phyloP scores from a whole-genome alignment of 2,797 vertebrate species.

The Darevskia mixta region DNA sequence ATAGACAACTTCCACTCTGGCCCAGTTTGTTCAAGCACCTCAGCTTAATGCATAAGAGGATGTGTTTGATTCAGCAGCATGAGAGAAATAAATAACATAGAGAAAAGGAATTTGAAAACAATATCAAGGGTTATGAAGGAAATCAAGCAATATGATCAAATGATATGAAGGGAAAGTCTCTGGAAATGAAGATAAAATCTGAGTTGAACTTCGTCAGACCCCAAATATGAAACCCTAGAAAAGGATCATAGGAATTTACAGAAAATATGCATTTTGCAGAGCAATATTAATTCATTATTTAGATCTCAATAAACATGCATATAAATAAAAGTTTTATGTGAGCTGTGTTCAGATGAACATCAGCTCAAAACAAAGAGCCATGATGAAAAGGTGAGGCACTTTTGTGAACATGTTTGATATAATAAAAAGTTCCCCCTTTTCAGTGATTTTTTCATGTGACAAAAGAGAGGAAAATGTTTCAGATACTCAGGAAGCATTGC shows the following conservation, averaged over 20 bases:
- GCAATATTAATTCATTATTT: neutral
- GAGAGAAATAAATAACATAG: neutral
- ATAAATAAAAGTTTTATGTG: neutral
- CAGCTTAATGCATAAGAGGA: constrained; percentile 16
- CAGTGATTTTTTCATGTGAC: neutral
- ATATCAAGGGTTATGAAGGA: constrained; percentile 18
- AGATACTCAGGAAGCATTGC: neutral
- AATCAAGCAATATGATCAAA: rapidly evolving
- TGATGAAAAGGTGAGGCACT: neutral
- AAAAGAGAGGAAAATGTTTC: neutral
- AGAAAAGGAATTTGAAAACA: neutral
- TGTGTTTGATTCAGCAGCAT: constrained; percentile 41
- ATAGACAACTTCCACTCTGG: constrained; percentile 7
- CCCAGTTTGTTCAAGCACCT: constrained; percentile 21
- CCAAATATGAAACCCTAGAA: neutral
- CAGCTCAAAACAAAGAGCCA: neutral
- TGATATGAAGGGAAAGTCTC: neutral
- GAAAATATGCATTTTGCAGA: neutral
- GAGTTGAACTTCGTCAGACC: neutral
- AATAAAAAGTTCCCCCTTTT: neutral
- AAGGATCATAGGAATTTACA: neutral
- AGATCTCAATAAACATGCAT: neutral
- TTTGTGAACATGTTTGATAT: neutral
- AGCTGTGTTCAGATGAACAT: neutral
- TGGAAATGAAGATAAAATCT: constrained; percentile 19